phyloP scores from a whole-genome alignment of 2,113 vertebrate genomes.

The Atractosteus spatula region DNA sequence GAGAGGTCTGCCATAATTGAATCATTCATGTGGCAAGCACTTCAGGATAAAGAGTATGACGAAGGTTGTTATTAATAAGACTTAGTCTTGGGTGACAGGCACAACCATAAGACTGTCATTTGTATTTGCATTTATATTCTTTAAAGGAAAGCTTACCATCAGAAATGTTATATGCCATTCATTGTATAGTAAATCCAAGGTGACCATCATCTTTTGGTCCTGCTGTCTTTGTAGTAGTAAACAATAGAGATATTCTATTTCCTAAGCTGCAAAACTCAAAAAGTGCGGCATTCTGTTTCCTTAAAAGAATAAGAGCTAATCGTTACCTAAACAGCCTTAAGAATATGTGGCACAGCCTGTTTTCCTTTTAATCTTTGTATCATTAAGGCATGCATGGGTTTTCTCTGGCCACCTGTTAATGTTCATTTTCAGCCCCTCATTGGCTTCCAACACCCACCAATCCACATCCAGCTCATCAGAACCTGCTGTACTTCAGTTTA shows the following conservation, averaged over 20 bases:
- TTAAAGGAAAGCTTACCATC: neutral
- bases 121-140: neutral
- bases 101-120: neutral
- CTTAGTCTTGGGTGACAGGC: neutral
- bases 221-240: too few relatives aligned
- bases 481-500: neutral
- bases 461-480: neutral
- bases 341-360: too few relatives aligned
- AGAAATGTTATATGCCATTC: neutral
- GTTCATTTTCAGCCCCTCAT: too few relatives aligned
- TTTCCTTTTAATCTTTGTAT: too few relatives aligned
- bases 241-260: too few relatives aligned
- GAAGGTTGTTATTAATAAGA: conserved; percentile 22
- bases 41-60: conserved; percentile 14
- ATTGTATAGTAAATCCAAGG: neutral
- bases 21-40: conserved; percentile 15
- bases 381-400: too few relatives aligned
- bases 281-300: too few relatives aligned
- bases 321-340: too few relatives aligned
- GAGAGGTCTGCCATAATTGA: conserved; percentile 9
- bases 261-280: too few relatives aligned
- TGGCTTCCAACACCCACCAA: too few relatives aligned
- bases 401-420: too few relatives aligned
- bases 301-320: too few relatives aligned
- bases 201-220: neutral